phyloP scores from a whole-genome alignment of 2,113 vertebrate species.

The Ariopsis seemanni region DNA sequence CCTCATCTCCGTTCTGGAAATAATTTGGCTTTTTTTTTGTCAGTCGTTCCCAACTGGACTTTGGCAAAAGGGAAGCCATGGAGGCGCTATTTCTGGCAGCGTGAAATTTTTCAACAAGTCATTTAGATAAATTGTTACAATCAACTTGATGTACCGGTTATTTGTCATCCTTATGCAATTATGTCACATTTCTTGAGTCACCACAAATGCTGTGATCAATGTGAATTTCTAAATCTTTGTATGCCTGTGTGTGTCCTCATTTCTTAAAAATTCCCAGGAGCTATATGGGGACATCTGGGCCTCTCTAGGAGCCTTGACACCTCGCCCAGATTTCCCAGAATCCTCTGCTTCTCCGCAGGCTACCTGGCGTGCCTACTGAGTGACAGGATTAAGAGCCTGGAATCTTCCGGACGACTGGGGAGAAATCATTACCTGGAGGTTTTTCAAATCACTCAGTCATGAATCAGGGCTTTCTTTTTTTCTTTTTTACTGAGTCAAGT shows the following conservation, averaged over 20 bases:
- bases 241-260: neutral
- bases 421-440: slow-evolving; percentile 19
- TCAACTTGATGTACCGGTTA: neutral
- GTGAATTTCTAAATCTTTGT: neutral
- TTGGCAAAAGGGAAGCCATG: neutral
- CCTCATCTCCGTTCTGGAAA: slow-evolving; percentile 41
- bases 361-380: slow-evolving; percentile 41
- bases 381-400: slow-evolving; percentile 40
- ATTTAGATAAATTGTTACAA: slow-evolving; percentile 8
- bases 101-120: neutral
- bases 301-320: slow-evolving; percentile 39
- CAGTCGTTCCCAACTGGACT: slow-evolving; percentile 15
- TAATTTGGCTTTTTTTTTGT: slow-evolving; percentile 31
- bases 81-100: neutral
- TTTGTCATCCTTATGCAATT: slow-evolving; percentile 1
- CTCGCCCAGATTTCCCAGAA: slow-evolving; percentile 42
- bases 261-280: slow-evolving; percentile 1
- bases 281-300: slow-evolving; percentile 40
- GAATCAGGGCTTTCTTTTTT: slow-evolving; percentile 18
- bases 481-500: slow-evolving; percentile 12
- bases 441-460: slow-evolving; percentile 29
- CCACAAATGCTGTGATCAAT: neutral
- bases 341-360: slow-evolving; percentile 38
- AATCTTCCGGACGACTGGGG: slow-evolving; percentile 37
- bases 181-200: neutral